phyloP scores from a whole-genome alignment of 2,113 vertebrate species.

The Arizona elegans region DNA sequence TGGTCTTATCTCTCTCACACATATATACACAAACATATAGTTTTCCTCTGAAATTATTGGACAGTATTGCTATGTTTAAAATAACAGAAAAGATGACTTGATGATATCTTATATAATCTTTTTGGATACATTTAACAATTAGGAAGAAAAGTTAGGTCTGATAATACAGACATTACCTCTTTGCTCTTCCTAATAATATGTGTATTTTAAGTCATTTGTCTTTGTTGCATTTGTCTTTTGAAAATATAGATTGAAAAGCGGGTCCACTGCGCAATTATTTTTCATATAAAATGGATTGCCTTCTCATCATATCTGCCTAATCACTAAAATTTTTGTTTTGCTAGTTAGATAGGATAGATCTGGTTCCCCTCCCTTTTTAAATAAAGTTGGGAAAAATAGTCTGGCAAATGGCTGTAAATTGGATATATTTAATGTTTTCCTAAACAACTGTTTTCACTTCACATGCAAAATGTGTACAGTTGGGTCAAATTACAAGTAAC shows the following conservation, averaged over 20 bases:
- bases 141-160: background rate
- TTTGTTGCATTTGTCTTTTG: background rate
- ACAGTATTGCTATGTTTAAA: background rate
- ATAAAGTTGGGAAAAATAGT: background rate
- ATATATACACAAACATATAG: background rate
- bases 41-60: background rate
- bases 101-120: background rate
- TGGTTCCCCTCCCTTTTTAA: background rate
- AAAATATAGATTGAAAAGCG: background rate
- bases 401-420: slow-evolving; percentile 2
- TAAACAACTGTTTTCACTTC: slow-evolving; percentile 5
- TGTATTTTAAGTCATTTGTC: background rate
- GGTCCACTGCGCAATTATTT: background rate
- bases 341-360: background rate
- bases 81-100: background rate
- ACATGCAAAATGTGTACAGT: slow-evolving; percentile 10
- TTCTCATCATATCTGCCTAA: background rate
- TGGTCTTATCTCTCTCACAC: background rate
- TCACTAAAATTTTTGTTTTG: background rate
- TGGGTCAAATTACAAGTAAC: slow-evolving; percentile 8
- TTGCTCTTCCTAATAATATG: background rate
- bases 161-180: background rate
- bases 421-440: slow-evolving; percentile 9
- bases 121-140: background rate
- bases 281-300: background rate